These are phyloP conservation scores for Menura novaehollandiae DNA, from an alignment of 2,113 vertebrate species.

Conservation along the genomic window DNA sequence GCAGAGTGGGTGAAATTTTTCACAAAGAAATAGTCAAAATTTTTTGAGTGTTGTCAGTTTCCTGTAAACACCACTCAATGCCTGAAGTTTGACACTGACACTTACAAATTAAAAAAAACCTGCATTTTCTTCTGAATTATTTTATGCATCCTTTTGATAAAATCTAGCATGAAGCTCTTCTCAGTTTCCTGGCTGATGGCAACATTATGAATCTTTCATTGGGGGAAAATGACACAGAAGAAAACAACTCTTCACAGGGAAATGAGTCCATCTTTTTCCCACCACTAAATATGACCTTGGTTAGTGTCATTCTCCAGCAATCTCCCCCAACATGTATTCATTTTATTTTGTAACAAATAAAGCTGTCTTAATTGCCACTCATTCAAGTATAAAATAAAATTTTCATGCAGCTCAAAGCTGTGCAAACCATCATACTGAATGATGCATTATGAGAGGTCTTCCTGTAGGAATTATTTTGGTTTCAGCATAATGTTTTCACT, in stretches of 20 bases:
- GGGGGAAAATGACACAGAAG: neutral
- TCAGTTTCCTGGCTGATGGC: neutral
- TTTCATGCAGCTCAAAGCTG: constrained; percentile 24
- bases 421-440: neutral
- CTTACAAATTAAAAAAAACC: neutral
- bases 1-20: neutral
- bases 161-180: neutral
- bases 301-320: neutral
- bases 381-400: constrained; percentile 45
- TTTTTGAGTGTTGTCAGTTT: neutral
- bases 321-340: neutral
- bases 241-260: neutral
- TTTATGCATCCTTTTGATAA: neutral
- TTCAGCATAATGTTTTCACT: neutral
- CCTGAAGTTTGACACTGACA: neutral
- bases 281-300: neutral
- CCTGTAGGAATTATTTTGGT: neutral
- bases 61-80: neutral
- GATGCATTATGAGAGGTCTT: neutral
- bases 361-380: constrained; percentile 35
- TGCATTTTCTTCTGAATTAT: neutral
- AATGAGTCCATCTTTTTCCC: neutral
- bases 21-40: neutral
- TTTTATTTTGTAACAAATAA: constrained; percentile 41
- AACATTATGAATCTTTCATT: neutral